Percentiles rank a stretch among this genome's conserved stretches.
These are phyloP conservation scores for Mamestra brassicae DNA, from an alignment of 2,888 invertebrate genomes.

Conservation along the genomic window DNA sequence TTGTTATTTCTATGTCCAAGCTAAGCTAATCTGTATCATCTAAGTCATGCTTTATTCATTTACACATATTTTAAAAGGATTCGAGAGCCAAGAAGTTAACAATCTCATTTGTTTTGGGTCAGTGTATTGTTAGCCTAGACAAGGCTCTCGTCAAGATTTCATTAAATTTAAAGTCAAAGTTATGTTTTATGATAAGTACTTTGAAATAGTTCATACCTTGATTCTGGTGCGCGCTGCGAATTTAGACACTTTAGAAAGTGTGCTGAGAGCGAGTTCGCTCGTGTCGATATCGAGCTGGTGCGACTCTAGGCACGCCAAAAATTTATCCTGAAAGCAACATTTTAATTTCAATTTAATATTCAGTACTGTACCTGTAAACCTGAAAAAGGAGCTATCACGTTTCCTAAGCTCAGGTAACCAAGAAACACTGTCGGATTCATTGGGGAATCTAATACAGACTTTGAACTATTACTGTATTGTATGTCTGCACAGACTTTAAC, in stretches of 20 bases:
- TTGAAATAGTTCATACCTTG: conserved; percentile 88
- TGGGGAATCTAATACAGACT: too few species aligned
- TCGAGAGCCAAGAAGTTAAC: conserved; percentile 43
- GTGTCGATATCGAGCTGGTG: conserved; percentile 97
- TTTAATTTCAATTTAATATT: background rate
- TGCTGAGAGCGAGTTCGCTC: conserved; percentile 96
- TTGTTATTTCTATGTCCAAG: conserved; percentile 76
- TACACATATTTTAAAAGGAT: conserved; percentile 60
- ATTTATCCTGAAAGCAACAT: conserved; percentile 93
- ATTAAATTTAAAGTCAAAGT: conserved; percentile 28
- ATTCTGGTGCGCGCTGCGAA: conserved; percentile 95
- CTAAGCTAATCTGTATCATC: conserved; percentile 76
- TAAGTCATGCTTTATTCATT: conserved; percentile 74
- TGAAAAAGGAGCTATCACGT: background rate
- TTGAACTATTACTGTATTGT: too few species aligned
- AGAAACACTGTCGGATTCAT: too few species aligned
- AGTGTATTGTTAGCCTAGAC: conserved; percentile 30
- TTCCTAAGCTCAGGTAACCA: background rate
- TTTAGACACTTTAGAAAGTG: conserved; percentile 97
- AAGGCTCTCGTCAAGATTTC: conserved; percentile 15
- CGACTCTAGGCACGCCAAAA: conserved; percentile 94
- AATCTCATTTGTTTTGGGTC: conserved; percentile 19
- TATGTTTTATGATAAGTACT: conserved; percentile 1
- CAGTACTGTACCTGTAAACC: background rate
- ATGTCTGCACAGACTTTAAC: too few species aligned